These are phyloP conservation scores for Rapana venosa DNA, from an alignment of 2,888 invertebrate genomes.

Conservation along the genomic window DNA sequence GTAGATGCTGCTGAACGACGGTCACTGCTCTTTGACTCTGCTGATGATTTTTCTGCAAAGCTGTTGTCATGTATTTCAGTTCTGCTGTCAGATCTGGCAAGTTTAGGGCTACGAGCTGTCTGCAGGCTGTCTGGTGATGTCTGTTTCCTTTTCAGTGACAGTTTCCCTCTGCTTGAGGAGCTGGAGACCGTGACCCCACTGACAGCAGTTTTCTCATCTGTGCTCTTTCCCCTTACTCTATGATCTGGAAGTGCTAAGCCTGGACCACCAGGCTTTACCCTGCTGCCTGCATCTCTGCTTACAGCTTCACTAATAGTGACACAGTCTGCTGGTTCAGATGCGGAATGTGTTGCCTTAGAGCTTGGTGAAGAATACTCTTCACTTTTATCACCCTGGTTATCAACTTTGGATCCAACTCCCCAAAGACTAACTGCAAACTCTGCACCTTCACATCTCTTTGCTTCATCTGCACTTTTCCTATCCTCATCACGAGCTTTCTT, in stretches of 20 bases:
- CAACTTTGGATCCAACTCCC: neutral
- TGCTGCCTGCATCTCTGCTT: neutral
- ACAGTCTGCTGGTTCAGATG: neutral
- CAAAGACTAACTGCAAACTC: too few species aligned
- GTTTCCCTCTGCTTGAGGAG: constrained; percentile 9
- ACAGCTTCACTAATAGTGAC: neutral
- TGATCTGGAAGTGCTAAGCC: neutral
- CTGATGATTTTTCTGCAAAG: neutral
- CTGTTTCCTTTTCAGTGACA: constrained; percentile 27
- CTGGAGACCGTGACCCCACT: neutral
- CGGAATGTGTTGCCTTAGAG: neutral
- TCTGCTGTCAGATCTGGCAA: neutral
- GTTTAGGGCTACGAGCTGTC: neutral
- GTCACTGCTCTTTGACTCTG: neutral
- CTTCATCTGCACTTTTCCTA: neutral
- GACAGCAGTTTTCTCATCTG: neutral
- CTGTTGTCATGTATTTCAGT: neutral
- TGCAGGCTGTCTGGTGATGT: neutral
- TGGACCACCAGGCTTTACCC: neutral
- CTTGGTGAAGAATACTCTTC: neutral
- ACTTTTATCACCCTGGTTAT: neutral
- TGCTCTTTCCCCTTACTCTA: neutral
- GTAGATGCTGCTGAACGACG: neutral
- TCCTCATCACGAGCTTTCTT: neutral
- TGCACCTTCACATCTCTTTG: neutral